These are phyloP conservation scores for Drosophila rubida DNA, from an alignment of 2,888 invertebrate species.

Conservation along the genomic window DNA sequence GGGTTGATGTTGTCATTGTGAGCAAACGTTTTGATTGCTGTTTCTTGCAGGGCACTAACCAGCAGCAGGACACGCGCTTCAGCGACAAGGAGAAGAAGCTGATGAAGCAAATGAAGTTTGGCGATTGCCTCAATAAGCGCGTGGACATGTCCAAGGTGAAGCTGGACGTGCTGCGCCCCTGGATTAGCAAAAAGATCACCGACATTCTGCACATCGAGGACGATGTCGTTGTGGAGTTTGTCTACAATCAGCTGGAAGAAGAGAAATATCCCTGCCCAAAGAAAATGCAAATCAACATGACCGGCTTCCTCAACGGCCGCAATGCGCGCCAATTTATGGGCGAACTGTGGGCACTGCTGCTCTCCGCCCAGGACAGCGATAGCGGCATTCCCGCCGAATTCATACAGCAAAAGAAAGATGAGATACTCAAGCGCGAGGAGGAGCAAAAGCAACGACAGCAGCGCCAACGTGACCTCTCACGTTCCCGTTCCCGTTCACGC, in stretches of 20 bases:
- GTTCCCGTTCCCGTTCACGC: slow-evolving; percentile 79
- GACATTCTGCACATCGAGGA: slow-evolving; percentile 99
- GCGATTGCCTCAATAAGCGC: slow-evolving; percentile 96
- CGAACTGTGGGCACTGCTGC: slow-evolving; percentile 97
- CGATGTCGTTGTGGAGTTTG: slow-evolving; percentile 99
- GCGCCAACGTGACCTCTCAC: slow-evolving; percentile 75
- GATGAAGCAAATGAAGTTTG: slow-evolving; percentile 99
- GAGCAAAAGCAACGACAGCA: slow-evolving; percentile 66
- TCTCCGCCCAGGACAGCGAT: slow-evolving; percentile 97
- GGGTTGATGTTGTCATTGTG: no score
- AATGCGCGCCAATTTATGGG: slow-evolving; percentile 99
- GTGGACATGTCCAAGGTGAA: slow-evolving; percentile 99
- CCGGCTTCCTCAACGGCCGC: slow-evolving; percentile 99
- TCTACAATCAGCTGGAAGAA: slow-evolving; percentile 98
- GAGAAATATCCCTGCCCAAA: slow-evolving; percentile 98
- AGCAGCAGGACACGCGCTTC: slow-evolving; percentile 99
- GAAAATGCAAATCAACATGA: slow-evolving; percentile 99
- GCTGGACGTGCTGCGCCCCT: slow-evolving; percentile 98
- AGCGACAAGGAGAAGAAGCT: slow-evolving; percentile 99
- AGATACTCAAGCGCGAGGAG: slow-evolving; percentile 92
- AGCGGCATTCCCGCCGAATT: slow-evolving; percentile 98
- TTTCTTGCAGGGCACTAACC: slow-evolving; percentile 94
- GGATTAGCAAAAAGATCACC: slow-evolving; percentile 98
- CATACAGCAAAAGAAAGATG: slow-evolving; percentile 98
- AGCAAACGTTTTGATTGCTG: neutral